Conservation (phyloP, 1,140 invertebrate species). For the Maniola jurtina region DNA sequence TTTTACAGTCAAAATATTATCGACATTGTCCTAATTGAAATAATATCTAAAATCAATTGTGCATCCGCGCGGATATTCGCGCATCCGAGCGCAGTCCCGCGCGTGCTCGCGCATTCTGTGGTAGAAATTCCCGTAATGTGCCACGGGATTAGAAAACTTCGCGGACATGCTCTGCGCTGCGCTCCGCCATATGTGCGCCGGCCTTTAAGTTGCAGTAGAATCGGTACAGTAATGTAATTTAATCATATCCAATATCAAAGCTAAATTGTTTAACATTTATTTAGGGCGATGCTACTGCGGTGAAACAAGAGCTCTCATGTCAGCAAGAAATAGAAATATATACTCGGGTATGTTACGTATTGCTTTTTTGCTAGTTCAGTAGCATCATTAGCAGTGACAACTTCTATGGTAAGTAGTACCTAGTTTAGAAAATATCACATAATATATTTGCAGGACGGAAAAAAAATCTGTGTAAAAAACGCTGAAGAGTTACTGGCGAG, state of each 20-base stretch:
- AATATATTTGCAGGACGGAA: constrained; percentile 36
- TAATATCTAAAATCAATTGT: no score
- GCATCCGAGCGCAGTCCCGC: no score
- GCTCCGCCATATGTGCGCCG: no score
- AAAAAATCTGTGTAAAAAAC: constrained; percentile 33
- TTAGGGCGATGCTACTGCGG: constrained; percentile 55
- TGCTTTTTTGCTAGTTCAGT: constrained; percentile 9
- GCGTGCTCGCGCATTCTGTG: no score
- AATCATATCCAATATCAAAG: background rate
- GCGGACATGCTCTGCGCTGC: no score
- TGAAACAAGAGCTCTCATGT: constrained; percentile 38
- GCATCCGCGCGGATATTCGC: no score
- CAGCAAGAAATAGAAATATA: constrained; percentile 35
- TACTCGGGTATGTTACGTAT: constrained; percentile 23
- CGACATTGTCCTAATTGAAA: no score
- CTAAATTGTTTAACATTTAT: background rate
- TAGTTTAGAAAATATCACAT: background rate
- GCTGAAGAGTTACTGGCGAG: constrained; percentile 45
- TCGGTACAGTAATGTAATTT: no score
- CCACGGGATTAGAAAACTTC: no score
- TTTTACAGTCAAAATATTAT: no score
- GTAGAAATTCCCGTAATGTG: no score
- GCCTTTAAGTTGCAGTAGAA: no score
- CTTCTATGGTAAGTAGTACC: background rate
- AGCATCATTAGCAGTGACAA: background rate